Base-by-base conservation (phyloP, 2,888 invertebrate genomes). In the Cheilosia pagana region DNA sequence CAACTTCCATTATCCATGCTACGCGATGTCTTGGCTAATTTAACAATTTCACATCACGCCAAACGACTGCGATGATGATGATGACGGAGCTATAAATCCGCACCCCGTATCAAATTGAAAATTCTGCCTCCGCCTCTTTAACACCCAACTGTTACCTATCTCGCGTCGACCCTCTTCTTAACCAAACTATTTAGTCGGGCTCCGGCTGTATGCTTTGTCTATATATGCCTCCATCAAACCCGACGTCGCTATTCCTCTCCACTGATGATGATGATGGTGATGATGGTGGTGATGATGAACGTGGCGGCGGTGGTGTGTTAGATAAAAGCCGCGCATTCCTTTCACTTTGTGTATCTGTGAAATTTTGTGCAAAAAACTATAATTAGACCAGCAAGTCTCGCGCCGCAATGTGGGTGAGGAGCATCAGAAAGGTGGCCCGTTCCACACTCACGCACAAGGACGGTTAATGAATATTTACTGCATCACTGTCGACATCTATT, bases 21-120 rank as follows among this genome's bases (percentile, higher is more conserved):
- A 65, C 60, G 68, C 81, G 62, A 81, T 85, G 76, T 76, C 85
- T 85, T 81, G 85, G 85, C 85, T 85, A 85, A 85, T 85, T 85
- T 85, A 85, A 76, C 85, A 85, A 81, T 81, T 81, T 85, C 85
- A 71, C 85, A 85, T 85, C 74, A 81, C 81, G 72, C 75, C 85
- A 53, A 85, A 85, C 67, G 85, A 81, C 85, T 85, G 60, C 75
- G 81, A 68, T 48, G 75, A 82, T 71, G 81, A 81, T 81, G 85
- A 85, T 76, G 85, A 85, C 71, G 70, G 55, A 31, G 81, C 85
- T 76, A 81, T 85, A 85, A 85, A 85, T 85, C 85, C 85, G 81
- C 75, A 71, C 65, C 75, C 75, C 75, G 62, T 81, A 74, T 72
- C 85, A 81, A 85, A 85, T 85, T 85, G 81, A 85, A 85, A 81